A percentile compares a stretch with the other conserved stretches of the same genome.
Conservation (phyloP, 2,113 vertebrate species). For the Clarias gariepinus region DNA sequence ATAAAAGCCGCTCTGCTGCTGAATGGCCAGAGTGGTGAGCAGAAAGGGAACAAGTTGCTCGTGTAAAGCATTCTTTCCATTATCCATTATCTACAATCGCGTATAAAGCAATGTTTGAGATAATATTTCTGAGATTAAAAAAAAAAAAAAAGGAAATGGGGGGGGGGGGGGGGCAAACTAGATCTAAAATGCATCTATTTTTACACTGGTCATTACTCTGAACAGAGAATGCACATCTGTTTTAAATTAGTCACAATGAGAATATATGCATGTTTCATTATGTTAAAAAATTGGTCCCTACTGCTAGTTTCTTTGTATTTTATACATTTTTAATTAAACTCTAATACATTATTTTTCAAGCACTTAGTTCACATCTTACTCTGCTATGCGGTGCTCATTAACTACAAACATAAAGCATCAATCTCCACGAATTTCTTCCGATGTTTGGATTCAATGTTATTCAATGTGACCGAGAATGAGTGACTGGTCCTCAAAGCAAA, state of each 20-base stretch:
- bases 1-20: conserved; percentile 23
- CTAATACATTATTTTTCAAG: neutral
- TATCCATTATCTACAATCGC: neutral
- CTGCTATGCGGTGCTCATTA: neutral
- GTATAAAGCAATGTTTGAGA: neutral
- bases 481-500: neutral
- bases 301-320: neutral
- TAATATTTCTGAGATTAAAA: neutral
- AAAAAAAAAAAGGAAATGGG: neutral
- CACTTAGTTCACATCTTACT: neutral
- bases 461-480: neutral
- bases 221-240: neutral
- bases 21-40: conserved; percentile 21
- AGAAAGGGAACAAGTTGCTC: conserved; percentile 38
- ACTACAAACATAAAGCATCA: neutral
- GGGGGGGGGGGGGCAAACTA: too few relatives aligned
- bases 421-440: neutral
- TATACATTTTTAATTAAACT: neutral
- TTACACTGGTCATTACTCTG: neutral
- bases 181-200: too few relatives aligned
- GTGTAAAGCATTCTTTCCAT: conserved; percentile 7
- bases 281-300: neutral
- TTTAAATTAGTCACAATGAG: neutral
- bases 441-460: neutral
- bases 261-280: neutral